Base-by-base conservation (phyloP, 2,888 invertebrate genomes). In the Oscheius myriophilus region DNA sequence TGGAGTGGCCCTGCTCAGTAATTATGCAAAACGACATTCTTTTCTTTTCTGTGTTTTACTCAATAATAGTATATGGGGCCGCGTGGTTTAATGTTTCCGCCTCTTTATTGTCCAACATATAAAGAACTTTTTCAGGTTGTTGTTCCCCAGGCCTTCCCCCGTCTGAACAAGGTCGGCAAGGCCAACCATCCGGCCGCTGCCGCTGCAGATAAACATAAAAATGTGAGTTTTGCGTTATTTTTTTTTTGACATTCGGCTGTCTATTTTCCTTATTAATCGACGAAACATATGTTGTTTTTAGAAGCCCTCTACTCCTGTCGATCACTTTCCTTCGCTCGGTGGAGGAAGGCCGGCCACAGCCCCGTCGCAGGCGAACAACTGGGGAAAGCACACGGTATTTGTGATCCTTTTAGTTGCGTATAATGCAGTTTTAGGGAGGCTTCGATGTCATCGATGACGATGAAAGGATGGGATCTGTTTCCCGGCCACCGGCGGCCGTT, bases 261-360 rank as follows among this genome's bases (percentile, higher is more conserved):
- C n/a, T n/a, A n/a, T n/a, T n/a, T n/a, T n/a, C n/a, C n/a, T n/a
- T n/a, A n/a, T n/a, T n/a, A n/a, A n/a, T n/a, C n/a, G n/a, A n/a
- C n/a, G n/a, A n/a, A n/a, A n/a, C n/a, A n/a, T n/a, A n/a, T n/a
- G n/a, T n/a, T n/a, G n/a, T n/a, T n/a, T 63, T 39, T 25, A 65
- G 65, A 65, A 55, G 11, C 23, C 59, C 14, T 51, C 62, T 18
- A 12, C 51, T 14, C 18, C 46, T n/a, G 69, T 55, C 6, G 78
- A 76, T 12, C 73, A 73, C 21, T 78, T 78, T 42, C 78, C 78
- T 2, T 67, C 73, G 0, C 69, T 76, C 11, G 72, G 70, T 23
- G 72, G 57, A 18, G 16, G 57, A 12, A 26, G 70, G n/a, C 58
- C 67, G 1, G 21, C 71, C 3, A 18, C 63, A 21, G 21, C 26